A percentile compares a stretch with the other conserved stretches of the same genome.
Evolutionary conservation across 64 coral and sea anemone genomes (phyloP).

Genomic region (Stichodactyla helianthus): DNA sequence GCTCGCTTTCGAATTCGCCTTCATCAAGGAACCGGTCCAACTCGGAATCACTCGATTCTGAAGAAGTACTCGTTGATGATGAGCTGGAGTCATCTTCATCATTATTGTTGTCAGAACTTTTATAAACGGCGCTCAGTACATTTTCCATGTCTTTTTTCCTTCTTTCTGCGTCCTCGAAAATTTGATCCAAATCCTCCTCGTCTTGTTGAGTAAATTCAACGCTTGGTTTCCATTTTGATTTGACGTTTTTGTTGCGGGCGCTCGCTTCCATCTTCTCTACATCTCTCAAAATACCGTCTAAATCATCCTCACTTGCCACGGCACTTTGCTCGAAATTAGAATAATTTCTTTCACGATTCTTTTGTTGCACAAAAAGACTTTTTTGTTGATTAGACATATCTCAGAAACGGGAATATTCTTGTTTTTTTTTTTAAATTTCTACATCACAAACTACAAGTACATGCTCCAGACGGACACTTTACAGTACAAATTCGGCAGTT

Average conservation of each 20-base stretch:
- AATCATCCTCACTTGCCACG: not conserved
- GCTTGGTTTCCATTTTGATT: not conserved
- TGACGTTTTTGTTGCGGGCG: not conserved
- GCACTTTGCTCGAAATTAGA: not conserved
- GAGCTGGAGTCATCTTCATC: not conserved
- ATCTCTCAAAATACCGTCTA: not conserved
- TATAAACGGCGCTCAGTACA: not conserved
- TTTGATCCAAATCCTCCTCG: not conserved
- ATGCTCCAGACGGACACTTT: not conserved
- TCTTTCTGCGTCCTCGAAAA: not conserved
- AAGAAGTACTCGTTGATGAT: not conserved
- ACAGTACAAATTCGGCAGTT: not conserved
- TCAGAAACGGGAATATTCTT: not conserved
- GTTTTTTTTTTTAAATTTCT: too few species aligned
- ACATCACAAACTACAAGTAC: too few species aligned
- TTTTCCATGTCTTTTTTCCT: not conserved
- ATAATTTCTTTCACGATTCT: not conserved
- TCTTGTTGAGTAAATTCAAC: constrained; percentile 7
- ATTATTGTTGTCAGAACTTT: not conserved
- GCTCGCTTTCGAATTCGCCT: not conserved
- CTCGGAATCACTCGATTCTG: constrained; percentile 4
- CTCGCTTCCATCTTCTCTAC: not conserved
- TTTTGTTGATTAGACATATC: not conserved
- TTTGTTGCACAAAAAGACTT: not conserved
- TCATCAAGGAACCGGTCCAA: not conserved